Conservation (phyloP, 2,888 invertebrate species). For the Lydus trimaculatus region DNA sequence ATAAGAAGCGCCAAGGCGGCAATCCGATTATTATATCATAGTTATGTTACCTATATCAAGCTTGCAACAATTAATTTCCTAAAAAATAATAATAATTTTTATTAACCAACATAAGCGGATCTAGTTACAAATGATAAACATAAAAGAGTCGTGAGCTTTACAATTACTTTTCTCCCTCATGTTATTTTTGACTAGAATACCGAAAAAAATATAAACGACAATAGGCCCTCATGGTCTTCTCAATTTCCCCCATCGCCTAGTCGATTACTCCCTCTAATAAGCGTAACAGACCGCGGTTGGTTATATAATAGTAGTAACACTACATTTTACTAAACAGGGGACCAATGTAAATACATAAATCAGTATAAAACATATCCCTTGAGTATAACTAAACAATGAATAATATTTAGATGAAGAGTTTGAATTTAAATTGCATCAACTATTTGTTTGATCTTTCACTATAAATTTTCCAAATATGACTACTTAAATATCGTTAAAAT, state of each 20-base stretch:
- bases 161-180: not conserved
- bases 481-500: not conserved
- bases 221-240: conserved; percentile 47
- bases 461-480: conserved; percentile 36
- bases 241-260: conserved; percentile 44
- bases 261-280: conserved; percentile 43
- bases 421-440: conserved; percentile 23
- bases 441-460: conserved; percentile 40
- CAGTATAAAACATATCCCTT: conserved; percentile 38
- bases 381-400: conserved; percentile 45
- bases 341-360: conserved; percentile 50
- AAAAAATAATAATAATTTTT: not conserved
- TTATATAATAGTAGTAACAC: conserved; percentile 28
- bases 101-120: not conserved
- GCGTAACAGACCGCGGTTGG: conserved; percentile 36
- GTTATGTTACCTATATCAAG: not conserved
- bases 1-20: not conserved
- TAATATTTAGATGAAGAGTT: conserved; percentile 18
- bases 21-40: not conserved
- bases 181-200: not conserved
- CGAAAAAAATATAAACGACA: conserved; percentile 29
- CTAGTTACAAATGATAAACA: not conserved
- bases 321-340: conserved; percentile 26
- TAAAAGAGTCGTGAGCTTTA: not conserved
- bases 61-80: not conserved